Base-by-base conservation (phyloP, 1,140 invertebrate genomes). In the Phocides pigmalion region DNA sequence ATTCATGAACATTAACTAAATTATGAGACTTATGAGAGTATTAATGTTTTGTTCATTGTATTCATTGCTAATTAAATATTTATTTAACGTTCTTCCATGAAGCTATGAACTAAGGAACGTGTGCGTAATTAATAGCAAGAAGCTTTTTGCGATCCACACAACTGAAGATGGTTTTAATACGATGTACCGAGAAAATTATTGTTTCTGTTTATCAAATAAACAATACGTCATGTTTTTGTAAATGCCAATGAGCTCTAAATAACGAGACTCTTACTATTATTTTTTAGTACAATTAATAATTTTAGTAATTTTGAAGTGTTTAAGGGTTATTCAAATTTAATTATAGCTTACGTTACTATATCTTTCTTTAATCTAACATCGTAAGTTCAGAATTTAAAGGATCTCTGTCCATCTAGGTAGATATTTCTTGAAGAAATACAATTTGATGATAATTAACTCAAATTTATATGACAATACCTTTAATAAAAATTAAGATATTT, bases 51-150 rank as follows among this genome's bases (percentile, higher is more conserved):
- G 2, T 41, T 12, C 17, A 22, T 41, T 54, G 35, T 54, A 41
- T 41, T 54, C 4, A 39, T 54, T 39, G 19, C 35, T 37, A 54
- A 41, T 54, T 41, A 20, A 28, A 41, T 39, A 54, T 54, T 39
- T 54, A 54, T 41, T 22, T 22, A 17, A 17, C 35, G 32, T 16
- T 54, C 11, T 37, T 41, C n/a, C 51, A 54, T 41, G 22, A 54
- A 39, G 41, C 14, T 20, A 37, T 35, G 1, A 3, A 14, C 9
- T 4, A 32, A 32, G 32, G 17, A 9, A 39, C 16, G 12, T 54
- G 50, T 53, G 22, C 20, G 19, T 54, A 41, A 50, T 50, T 50
- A 50, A 50, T 16, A 32, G 25, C 47, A 50, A 32, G 47, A 50
- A 32, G 11, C 14, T 32, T 50, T 50, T 50, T 50, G 47, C n/a